Base-by-base conservation (phyloP, 2,888 invertebrate genomes). In the Oscheius onirici region DNA sequence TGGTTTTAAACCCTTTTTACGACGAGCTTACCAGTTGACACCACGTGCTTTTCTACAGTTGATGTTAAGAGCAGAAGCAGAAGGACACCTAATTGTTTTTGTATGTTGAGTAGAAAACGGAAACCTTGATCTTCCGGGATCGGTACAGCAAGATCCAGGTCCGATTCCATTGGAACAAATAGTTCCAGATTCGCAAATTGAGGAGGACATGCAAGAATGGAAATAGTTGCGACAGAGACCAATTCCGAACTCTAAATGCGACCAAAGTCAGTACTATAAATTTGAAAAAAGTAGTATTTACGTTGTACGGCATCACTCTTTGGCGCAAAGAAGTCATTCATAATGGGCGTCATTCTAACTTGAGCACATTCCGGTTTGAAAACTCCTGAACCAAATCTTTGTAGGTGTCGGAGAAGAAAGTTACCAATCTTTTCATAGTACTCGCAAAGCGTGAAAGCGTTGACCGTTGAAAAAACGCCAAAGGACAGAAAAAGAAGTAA, bases 151-250 rank as follows among this genome's bases (percentile, higher is more conserved):
- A 0, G 76, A 75, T 1, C 77, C 76, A 17, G 72, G 76, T n/a
- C 73, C 72, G 8, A 69, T 22, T 15, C 80, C 80, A 58, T 74
- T 78, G 11, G 76, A 77, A 55, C 80, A 80, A 17, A 80, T 73
- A 17, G 71, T 75, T 43, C 80, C 80, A 52, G 78, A 78, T 55
- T 80, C 80, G 51, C 80, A 80, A 2, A 72, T 71, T 0, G 71
- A 51, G 0, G 77, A 77, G 13, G 57, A 58, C 80, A 80, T 80
- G 46, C 80, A 80, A 2, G 80, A 80, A 61, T 80, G 80, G 70
- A 78, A 80, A 69, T 78, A 80, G 67, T 77, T 74, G 2, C 74
- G 73, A 41, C 80, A 80, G 15, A 80, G 71, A 13, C 78, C 77
- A 17, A 74, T 68, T 13, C 66, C 60, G 24, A 63, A 63, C 17